phyloP scores from a whole-genome alignment of 2,797 vertebrate species.

The Caiman crocodilus region DNA sequence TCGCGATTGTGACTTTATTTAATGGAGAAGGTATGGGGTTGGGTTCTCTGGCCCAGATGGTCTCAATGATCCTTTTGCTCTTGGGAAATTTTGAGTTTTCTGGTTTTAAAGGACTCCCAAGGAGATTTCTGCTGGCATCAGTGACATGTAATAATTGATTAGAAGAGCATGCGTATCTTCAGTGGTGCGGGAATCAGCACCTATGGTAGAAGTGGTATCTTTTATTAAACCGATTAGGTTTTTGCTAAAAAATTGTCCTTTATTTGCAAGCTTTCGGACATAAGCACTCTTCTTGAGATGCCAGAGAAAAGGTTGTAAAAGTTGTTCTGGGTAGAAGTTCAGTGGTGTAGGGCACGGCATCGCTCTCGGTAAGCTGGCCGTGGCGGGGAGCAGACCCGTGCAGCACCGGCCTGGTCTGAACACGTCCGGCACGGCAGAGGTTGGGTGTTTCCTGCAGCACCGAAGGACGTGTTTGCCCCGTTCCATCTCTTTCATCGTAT shows the following conservation, averaged over 20 bases:
- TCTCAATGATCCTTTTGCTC: not conserved
- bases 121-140: not conserved
- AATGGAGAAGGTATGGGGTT: not conserved
- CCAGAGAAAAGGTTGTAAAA: too few relatives aligned
- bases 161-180: not conserved
- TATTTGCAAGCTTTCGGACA: too few relatives aligned
- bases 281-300: too few relatives aligned
- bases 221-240: too few relatives aligned
- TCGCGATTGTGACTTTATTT: not conserved
- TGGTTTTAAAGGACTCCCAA: not conserved
- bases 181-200: not conserved
- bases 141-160: not conserved
- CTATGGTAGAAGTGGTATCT: not conserved
- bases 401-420: fast-evolving
- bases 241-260: too few relatives aligned
- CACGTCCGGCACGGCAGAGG: fast-evolving
- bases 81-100: not conserved
- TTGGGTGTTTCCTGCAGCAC: not conserved
- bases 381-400: not conserved
- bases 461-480: not conserved
- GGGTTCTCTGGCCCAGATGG: too few relatives aligned
- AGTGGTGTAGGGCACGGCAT: not conserved
- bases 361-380: not conserved
- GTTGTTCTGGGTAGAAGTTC: too few relatives aligned
- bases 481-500: not conserved